Evolutionary conservation across 2,797 vertebrate genomes (phyloP).

Genomic region (Chlorospingus semifuscus): DNA sequence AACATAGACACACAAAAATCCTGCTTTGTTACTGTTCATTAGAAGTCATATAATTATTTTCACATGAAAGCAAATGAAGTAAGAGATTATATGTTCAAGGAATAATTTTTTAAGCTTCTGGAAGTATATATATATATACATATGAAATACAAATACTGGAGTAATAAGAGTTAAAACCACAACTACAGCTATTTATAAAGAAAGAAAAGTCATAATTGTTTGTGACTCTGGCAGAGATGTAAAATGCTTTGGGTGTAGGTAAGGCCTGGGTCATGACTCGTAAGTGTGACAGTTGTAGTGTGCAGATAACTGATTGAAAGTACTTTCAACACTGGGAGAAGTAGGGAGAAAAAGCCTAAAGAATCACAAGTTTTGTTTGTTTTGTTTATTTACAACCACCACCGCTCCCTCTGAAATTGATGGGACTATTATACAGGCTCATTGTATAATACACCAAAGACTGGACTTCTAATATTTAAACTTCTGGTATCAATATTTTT

Average conservation of each 20-base stretch:
- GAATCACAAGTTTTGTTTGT: rapidly evolving
- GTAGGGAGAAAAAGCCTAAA: neutral
- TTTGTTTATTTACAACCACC: neutral
- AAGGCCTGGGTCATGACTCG: neutral
- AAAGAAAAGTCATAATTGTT: neutral
- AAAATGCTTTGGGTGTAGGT: neutral
- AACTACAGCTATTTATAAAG: neutral
- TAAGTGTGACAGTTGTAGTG: neutral
- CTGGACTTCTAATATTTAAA: neutral
- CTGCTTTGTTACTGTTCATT: neutral
- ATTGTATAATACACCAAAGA: neutral
- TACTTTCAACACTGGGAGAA: neutral
- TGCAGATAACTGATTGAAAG: neutral
- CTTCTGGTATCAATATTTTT: neutral
- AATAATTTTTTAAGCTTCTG: neutral
- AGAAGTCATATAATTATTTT: neutral
- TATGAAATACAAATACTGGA: neutral
- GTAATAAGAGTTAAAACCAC: neutral
- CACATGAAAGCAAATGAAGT: neutral
- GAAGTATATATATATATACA: neutral
- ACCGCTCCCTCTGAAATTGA: neutral
- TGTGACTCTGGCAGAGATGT: neutral
- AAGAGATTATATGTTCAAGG: neutral
- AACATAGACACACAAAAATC: neutral
- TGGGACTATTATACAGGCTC: neutral